Base-by-base conservation (phyloP, 2,888 invertebrate species). In the Acanthoscelides obtectus region DNA sequence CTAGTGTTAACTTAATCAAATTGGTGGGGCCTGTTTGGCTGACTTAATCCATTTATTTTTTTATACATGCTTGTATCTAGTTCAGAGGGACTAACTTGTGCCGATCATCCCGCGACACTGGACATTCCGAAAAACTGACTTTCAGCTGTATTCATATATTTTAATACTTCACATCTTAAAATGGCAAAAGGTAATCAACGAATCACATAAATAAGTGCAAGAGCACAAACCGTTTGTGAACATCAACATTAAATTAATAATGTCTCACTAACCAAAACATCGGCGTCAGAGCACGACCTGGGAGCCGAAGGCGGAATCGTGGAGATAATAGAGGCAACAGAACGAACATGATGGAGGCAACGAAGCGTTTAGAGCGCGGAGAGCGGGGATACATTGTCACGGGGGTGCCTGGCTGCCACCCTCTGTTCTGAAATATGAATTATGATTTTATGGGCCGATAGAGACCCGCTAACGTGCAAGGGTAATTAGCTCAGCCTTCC, bases 401-500 rank as follows among this genome's bases (percentile, higher is more conserved):
- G 45, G 12, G n/a, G n/a, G n/a, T n/a, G n/a, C n/a, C n/a, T n/a
- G 45, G 45, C 45, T 45, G 1, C 12, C 45, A 45, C 45, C 45
- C 45, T 45, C 45, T 25, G 25, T 25, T 25, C 65, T 66, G 66
- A 66, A 77, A 78, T 83, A 84, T 83, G 83, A 84, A 84, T 84
- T 84, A 84, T 84, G 84, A 84, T 84, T 84, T 84, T 84, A 84
- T 82, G 82, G 81, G 77, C 82, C 79, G 77, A 45, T 81, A 79
- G 79, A 80, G 81, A 80, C 80, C 82, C 81, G 82, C 83, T 83
- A 84, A 83, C 83, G 82, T 84, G 84, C 84, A 82, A 78, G 84
- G 83, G 84, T 84, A 84, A 84, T 84, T 84, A 84, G 84, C 84
- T 83, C 81, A 81, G 78, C 80, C 80, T 82, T 83, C 81, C 76